Percentiles rank a stretch among this genome's conserved stretches.
Evolutionary conservation across 23 tunicate species (phyloP).

Genomic region (Trididemnum nubilum): DNA sequence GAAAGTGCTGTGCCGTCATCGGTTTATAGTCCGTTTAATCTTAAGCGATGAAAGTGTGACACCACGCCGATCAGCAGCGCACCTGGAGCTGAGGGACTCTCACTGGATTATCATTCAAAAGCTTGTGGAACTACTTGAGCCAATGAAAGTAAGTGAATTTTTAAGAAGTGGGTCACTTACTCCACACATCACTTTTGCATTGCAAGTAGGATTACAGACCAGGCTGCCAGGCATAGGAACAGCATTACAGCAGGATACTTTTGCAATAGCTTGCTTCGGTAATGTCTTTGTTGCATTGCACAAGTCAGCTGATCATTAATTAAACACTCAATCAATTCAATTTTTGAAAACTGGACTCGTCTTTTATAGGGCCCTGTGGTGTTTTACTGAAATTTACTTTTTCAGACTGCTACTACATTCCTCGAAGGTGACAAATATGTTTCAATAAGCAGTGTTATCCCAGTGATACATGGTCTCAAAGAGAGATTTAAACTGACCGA

Average conservation of each 20-base stretch:
- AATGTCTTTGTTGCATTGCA: too few relatives aligned
- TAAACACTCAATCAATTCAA: too few relatives aligned
- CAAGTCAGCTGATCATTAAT: too few relatives aligned
- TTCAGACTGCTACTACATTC: too few relatives aligned
- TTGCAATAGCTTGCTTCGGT: too few relatives aligned
- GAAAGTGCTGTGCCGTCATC: neutral
- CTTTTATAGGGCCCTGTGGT: too few relatives aligned
- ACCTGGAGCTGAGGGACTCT: conserved; percentile 17
- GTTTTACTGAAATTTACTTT: too few relatives aligned
- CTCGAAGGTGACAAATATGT: too few relatives aligned
- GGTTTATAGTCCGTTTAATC: neutral
- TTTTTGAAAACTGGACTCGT: too few relatives aligned
- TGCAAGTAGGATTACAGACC: neutral
- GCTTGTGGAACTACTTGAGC: neutral
- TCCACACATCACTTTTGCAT: neutral
- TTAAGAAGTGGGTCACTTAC: neutral
- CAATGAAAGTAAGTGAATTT: conserved; percentile 1
- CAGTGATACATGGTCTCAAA: too few relatives aligned
- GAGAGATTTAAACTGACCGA: too few relatives aligned
- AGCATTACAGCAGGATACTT: neutral
- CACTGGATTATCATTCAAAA: conserved; percentile 14
- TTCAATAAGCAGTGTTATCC: too few relatives aligned
- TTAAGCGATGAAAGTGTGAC: neutral
- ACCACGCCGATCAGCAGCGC: neutral
- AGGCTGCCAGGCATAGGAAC: neutral